Evolutionary conservation across 30 jellyfish, hydroid and myxozoan species (phyloP), one percentile per base, ranked within the genome.

Genomic region (Catostylus mosaicus): DNA sequence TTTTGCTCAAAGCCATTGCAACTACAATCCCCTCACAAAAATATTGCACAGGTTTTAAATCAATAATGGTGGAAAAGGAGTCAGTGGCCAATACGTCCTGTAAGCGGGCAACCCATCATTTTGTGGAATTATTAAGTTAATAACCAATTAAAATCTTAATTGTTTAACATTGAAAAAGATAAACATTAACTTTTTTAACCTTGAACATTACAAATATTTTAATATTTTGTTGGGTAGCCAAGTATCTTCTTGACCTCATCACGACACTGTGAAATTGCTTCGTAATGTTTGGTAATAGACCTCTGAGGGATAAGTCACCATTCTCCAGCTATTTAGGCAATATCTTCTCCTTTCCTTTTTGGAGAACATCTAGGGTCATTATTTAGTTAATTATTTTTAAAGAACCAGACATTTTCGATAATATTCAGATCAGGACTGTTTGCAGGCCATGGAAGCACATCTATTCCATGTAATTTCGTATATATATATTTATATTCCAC

Each of bases 361-460:
- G 10, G 69, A 56, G 69, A 22, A 56, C 26, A 56, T 56, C 69
- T 56, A n/a, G 69, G 69, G 69, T n/a, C 69, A 56, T 56, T 56
- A 56, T 56, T n/a, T n/a, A n/a, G n/a, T n/a, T n/a, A n/a, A n/a
- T n/a, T n/a, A n/a, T n/a, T n/a, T n/a, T n/a, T n/a, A n/a, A n/a
- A n/a, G n/a, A n/a, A n/a, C n/a, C n/a, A n/a, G n/a, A n/a, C n/a
- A n/a, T n/a, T n/a, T n/a, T n/a, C n/a, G n/a, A n/a, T n/a, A n/a
- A n/a, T n/a, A n/a, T n/a, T n/a, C n/a, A n/a, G n/a, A n/a, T n/a
- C n/a, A n/a, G 7, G 69, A 3, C 26, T 56, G 69, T 56, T 56
- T 56, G 10, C 26, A 56, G 69, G 10, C 10, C 69, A 56, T 56
- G 69, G 69, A 56, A 56, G 69, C 26, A 56, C 69, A 56, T 56